Base-by-base conservation (phyloP, 1,140 invertebrate species). In the Calephelis nemesis region DNA sequence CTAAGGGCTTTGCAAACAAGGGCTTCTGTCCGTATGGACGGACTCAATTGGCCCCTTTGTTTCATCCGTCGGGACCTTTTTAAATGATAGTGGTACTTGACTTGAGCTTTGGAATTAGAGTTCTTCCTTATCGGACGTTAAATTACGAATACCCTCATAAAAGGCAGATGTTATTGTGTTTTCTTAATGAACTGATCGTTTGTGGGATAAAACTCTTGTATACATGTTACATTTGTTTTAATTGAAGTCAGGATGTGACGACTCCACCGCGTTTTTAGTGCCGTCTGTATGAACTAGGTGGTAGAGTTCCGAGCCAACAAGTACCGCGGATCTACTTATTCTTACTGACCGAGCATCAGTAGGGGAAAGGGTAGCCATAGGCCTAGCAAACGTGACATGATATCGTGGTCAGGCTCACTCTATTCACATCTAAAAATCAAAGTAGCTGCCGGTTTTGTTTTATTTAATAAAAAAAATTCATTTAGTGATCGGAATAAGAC, bases 11-110 rank as follows among this genome's bases (percentile, higher is more conserved):
- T 52, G 74, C 79, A 81, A 81, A 81, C 76, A 71, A 74, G 69
- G 65, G 62, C 42, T 48, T 69, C 74, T 68, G 74, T 78, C 80
- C 78, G 68, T 78, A 74, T 68, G 50, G 71, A 72, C 71, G 68
- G 77, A 75, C 76, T 78, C 78, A 78, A 82, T 82, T 80, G 73
- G 66, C n/a, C 69, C 73, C 73, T 78, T 82, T 81, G 77, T 79
- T 75, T 73, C 64, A 74, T 60, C 76, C 77, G 65, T 66, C 72
- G 70, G 70, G 74, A 71, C 71, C 67, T 72, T 75, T 69, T 73
- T 74, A 78, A 74, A 76, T 71, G 70, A 76, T 74, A 66, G 68
- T 75, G 71, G 70, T 74, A 54, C 68, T 76, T 75, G 68, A 67
- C 63, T 47, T 19, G 63, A 69, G 67, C 52, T 72, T 69, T 60